Evolutionary conservation across 2,888 invertebrate genomes (phyloP).

Genomic region (Cryptophagus acutangulus): DNA sequence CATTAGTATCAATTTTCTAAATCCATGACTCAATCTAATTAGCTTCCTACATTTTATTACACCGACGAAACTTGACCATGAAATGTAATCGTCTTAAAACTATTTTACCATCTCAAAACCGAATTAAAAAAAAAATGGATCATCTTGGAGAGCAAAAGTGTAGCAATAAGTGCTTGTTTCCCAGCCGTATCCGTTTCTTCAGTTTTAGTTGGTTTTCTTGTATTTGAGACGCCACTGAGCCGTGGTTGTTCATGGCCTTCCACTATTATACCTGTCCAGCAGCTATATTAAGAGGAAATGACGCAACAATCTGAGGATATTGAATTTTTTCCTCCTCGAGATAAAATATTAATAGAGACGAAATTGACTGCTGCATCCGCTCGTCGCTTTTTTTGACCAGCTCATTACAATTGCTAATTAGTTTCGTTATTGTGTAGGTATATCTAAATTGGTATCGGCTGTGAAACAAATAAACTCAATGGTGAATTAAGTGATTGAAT

Average conservation of each 20-base stretch:
- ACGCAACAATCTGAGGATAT: constrained; percentile 30
- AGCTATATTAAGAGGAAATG: constrained; percentile 34
- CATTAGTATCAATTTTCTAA: constrained; percentile 8
- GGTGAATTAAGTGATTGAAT: too few relatives aligned
- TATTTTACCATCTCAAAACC: too few relatives aligned
- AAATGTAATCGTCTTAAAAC: constrained; percentile 6
- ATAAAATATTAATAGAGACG: constrained; percentile 10
- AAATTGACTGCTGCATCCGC: constrained; percentile 16
- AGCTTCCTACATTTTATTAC: neutral
- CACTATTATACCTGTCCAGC: constrained; percentile 30
- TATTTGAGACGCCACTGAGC: constrained; percentile 27
- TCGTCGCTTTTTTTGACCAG: too few relatives aligned
- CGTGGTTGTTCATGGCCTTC: constrained; percentile 23
- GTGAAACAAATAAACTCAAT: too few relatives aligned
- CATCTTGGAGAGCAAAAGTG: constrained; percentile 3
- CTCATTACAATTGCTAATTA: too few relatives aligned
- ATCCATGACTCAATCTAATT: neutral
- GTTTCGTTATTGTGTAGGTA: too few relatives aligned
- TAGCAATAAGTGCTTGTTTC: constrained; percentile 8
- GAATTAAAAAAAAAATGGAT: too few relatives aligned
- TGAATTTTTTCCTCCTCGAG: constrained; percentile 26
- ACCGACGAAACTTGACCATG: constrained; percentile 5
- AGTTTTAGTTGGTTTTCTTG: constrained; percentile 14
- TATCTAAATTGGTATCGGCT: too few relatives aligned
- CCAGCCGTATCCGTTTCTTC: constrained; percentile 24